Base-by-base conservation (phyloP, 64 coral and sea anemone species). In the Dendrophyllia cribrosa region DNA sequence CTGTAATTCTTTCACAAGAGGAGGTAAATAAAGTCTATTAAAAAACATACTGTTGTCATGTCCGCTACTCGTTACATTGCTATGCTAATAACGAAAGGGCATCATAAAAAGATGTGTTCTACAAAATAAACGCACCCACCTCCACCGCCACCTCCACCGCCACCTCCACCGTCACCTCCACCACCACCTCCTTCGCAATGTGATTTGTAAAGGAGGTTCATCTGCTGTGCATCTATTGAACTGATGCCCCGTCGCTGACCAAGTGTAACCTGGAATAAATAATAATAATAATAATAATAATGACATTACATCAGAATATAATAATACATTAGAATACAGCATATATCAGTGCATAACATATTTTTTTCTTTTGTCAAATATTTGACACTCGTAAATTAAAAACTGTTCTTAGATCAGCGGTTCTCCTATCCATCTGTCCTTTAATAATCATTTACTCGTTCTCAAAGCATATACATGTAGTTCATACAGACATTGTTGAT, bases 161-260 rank as follows among this genome's bases (percentile, higher is more conserved):
- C 92, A 0, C 87, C 92, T 2, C 86, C 77, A 4, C 86, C 58
- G 0, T 58, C 79, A 12, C 72, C 72, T 2, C 45, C 90, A 1
- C 92, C 86, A 8, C 86, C 92, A 0, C 87, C 92, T 0, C 86
- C 77, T 3, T 17, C 47, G 45, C 86, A 88, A 0, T 72, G 55
- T 1, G 12, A 4, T 9, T 89, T 94, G 87, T 94, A 94, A 17
- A 94, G 43, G 6, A 89, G 78, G 23, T 94, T 94, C 92, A 94
- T 94, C 59, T 94, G 92, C 43, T 94, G 67, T 51, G 92, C 92
- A 46, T 94, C 92, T 46, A 84, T 94, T 43, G 77, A n/a, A 81
- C 92, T 94, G 21, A 94, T 89, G 22, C 78, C 87, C 23, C 24
- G 24, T 26, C 92, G 63, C 52, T 94, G 86, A 43, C 92, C 92